Evolutionary conservation across 2,888 invertebrate genomes (phyloP).

Genomic region (Eubasilissa splendida): DNA sequence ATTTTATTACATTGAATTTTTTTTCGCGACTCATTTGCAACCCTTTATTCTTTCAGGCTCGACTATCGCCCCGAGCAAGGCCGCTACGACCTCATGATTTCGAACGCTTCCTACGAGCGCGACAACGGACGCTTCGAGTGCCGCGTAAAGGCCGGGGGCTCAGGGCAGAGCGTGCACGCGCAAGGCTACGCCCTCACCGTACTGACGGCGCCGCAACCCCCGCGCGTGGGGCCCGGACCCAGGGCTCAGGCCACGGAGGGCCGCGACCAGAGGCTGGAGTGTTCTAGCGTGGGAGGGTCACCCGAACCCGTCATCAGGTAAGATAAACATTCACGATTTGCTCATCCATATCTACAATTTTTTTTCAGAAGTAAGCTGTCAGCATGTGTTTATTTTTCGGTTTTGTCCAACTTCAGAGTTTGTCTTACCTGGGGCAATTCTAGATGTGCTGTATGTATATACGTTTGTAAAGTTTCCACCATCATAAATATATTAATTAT

Average conservation of each 20-base stretch:
- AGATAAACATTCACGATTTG: slow-evolving; percentile 60
- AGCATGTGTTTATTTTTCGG: too few species aligned
- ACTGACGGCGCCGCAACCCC: slow-evolving; percentile 87
- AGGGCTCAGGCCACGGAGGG: slow-evolving; percentile 89
- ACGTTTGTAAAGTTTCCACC: too few species aligned
- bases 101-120: slow-evolving; percentile 90
- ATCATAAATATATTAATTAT: too few species aligned
- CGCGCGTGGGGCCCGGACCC: slow-evolving; percentile 82
- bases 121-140: slow-evolving; percentile 96
- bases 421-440: too few species aligned
- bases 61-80: slow-evolving; percentile 83
- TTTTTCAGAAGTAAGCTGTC: too few species aligned
- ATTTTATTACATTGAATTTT: too few species aligned
- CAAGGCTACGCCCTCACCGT: slow-evolving; percentile 90
- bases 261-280: slow-evolving; percentile 81
- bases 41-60: slow-evolving; percentile 72
- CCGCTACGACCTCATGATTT: slow-evolving; percentile 90
- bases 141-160: slow-evolving; percentile 87
- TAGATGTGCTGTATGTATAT: too few species aligned
- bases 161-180: slow-evolving; percentile 87
- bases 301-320: slow-evolving; percentile 90
- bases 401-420: too few species aligned
- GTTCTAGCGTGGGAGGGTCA: slow-evolving; percentile 90
- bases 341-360: too few species aligned
- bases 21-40: too few species aligned